Conservation (phyloP, 2,888 invertebrate genomes). For the Philaethria dido region DNA sequence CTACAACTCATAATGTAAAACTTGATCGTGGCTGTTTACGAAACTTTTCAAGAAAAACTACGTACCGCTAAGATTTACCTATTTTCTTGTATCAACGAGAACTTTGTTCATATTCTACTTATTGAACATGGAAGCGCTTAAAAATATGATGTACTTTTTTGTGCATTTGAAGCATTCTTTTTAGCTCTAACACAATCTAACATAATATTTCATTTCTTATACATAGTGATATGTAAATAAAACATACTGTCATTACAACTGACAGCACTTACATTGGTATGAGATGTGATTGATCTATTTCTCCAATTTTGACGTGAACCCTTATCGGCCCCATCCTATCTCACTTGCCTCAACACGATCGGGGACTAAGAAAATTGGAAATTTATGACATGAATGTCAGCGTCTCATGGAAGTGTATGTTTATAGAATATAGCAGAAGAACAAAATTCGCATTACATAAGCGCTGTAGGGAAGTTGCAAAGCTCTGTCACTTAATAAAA, state of each 20-base stretch:
- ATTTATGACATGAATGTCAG: constrained; percentile 44
- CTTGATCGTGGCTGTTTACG: constrained; percentile 25
- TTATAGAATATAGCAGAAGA: constrained; percentile 49
- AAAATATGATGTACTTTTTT: neutral
- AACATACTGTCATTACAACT: constrained; percentile 11
- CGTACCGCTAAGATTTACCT: constrained; percentile 9
- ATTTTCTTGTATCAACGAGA: neutral
- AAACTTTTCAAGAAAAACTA: constrained; percentile 31
- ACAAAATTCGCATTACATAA: constrained; percentile 46
- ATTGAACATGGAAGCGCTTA: constrained; percentile 6
- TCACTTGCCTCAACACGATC: constrained; percentile 32
- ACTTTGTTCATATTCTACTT: neutral
- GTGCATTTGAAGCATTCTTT: too few relatives aligned
- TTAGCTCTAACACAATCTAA: too few relatives aligned
- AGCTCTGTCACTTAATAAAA: constrained; percentile 77
- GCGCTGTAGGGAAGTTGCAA: constrained; percentile 58
- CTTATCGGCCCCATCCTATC: constrained; percentile 40
- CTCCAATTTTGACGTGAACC: constrained; percentile 42
- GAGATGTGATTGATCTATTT: constrained; percentile 43
- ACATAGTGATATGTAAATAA: neutral
- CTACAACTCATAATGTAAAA: constrained; percentile 31
- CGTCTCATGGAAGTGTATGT: constrained; percentile 45
- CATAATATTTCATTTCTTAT: too few relatives aligned
- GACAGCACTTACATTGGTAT: constrained; percentile 20
- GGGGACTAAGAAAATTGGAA: constrained; percentile 41